These are phyloP conservation scores for Ctenicera cuprea DNA, from an alignment of 2,888 invertebrate genomes.

Conservation along the genomic window DNA sequence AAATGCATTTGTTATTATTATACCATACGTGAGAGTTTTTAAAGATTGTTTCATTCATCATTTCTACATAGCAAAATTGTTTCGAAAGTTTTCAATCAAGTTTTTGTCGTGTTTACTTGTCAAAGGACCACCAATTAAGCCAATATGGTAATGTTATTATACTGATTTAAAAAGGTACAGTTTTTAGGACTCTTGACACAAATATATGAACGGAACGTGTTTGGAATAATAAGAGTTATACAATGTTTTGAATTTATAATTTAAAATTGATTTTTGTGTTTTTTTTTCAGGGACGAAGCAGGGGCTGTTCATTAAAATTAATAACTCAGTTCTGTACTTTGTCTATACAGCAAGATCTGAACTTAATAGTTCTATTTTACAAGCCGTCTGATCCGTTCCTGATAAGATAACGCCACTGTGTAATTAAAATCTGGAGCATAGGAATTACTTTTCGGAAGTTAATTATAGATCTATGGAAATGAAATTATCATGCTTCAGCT, in stretches of 20 bases:
- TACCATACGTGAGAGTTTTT: conserved; percentile 33
- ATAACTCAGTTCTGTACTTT: conserved; percentile 27
- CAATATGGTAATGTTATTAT: conserved; percentile 43
- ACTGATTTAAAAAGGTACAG: conserved; percentile 34
- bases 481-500: conserved; percentile 33
- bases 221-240: conserved; percentile 32
- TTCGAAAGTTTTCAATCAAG: conserved; percentile 27
- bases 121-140: conserved; percentile 50
- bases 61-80: conserved; percentile 16
- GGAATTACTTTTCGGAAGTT: conserved; percentile 46
- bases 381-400: conserved; percentile 30
- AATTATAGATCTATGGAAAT: conserved; percentile 44
- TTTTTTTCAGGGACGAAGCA: conserved; percentile 8
- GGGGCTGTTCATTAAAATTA: conserved; percentile 33
- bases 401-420: conserved; percentile 43
- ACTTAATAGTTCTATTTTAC: conserved; percentile 42
- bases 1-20: conserved; percentile 9
- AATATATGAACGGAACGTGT: conserved; percentile 40
- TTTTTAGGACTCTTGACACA: conserved; percentile 39
- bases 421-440: conserved; percentile 45
- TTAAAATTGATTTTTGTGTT: conserved; percentile 7
- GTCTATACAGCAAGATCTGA: neutral
- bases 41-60: conserved; percentile 30
- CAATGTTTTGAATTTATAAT: neutral
- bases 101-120: conserved; percentile 28